Conservation (phyloP, 1,140 invertebrate genomes). For the Gryon sp. region DNA sequence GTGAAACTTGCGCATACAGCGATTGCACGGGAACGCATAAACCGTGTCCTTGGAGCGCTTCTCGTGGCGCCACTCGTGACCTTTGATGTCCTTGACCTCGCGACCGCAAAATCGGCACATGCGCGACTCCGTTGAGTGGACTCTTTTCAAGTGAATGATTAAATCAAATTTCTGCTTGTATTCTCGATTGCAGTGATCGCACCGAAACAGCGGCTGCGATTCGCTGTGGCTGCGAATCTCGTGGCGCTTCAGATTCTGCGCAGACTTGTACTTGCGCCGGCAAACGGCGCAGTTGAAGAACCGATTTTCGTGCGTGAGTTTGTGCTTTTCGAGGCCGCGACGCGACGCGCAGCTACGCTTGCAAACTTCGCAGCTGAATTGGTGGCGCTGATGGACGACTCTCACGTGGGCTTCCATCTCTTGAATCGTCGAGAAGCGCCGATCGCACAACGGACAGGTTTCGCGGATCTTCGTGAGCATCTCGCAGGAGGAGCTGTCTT, state of each 20-base stretch:
- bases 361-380: slow-evolving; percentile 76
- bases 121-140: slow-evolving; percentile 74
- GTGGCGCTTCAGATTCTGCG: slow-evolving; percentile 78
- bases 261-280: slow-evolving; percentile 76
- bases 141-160: slow-evolving; percentile 75
- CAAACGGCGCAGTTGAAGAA: slow-evolving; percentile 68
- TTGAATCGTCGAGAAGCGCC: slow-evolving; percentile 74
- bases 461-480: slow-evolving; percentile 72
- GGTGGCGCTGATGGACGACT: slow-evolving; percentile 75
- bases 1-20: slow-evolving; percentile 78
- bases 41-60: slow-evolving; percentile 50
- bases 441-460: slow-evolving; percentile 79
- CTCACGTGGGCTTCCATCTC: slow-evolving; percentile 77
- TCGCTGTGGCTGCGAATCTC: slow-evolving; percentile 71
- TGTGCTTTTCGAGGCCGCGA: slow-evolving; percentile 49
- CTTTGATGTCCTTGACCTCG: slow-evolving; percentile 65
- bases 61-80: slow-evolving; percentile 69
- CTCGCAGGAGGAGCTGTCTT: slow-evolving; percentile 15
- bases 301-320: slow-evolving; percentile 52
- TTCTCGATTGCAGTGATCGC: slow-evolving; percentile 82
- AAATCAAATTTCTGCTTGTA: slow-evolving; percentile 79
- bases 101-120: slow-evolving; percentile 78
- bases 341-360: slow-evolving; percentile 64
- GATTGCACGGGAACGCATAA: slow-evolving; percentile 73
- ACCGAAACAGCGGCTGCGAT: slow-evolving; percentile 73